phyloP scores from a whole-genome alignment of 2,797 vertebrate genomes.

The Falco naumanni region DNA sequence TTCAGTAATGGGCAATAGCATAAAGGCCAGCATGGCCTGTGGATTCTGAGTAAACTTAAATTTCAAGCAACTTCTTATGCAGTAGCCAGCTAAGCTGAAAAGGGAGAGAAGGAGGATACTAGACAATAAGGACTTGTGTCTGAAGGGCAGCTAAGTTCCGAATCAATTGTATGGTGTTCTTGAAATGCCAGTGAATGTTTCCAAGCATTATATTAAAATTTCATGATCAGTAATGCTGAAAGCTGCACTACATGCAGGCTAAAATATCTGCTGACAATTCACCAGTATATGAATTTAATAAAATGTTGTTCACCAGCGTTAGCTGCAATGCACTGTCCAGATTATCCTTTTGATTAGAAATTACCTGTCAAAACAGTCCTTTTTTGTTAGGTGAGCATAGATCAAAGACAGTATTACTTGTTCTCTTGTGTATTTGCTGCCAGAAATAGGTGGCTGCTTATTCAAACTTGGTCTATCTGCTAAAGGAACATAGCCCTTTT shows the following conservation, averaged over 20 bases:
- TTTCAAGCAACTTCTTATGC: constrained; percentile 7
- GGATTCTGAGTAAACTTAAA: neutral
- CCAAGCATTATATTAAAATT: constrained; percentile 81
- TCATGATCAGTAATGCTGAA: constrained; percentile 78
- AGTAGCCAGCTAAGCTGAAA: neutral
- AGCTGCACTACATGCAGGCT: constrained; percentile 52
- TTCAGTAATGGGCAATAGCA: neutral
- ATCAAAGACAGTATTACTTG: constrained; percentile 3
- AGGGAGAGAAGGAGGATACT: neutral
- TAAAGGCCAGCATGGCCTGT: neutral
- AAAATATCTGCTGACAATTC: constrained; percentile 76
- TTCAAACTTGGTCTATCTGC: constrained; percentile 12
- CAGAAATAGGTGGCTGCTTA: constrained; percentile 37
- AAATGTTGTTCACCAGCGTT: constrained; percentile 57
- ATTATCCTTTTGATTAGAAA: constrained; percentile 64
- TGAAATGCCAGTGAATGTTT: constrained; percentile 73
- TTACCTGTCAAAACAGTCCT: constrained; percentile 59
- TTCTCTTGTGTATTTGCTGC: constrained; percentile 38
- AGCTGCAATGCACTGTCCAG: constrained; percentile 32
- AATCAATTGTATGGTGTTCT: constrained; percentile 68
- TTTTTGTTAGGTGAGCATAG: constrained; percentile 46
- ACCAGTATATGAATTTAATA: constrained; percentile 71
- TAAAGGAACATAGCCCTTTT: neutral
- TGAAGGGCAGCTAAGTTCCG: constrained; percentile 17
- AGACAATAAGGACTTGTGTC: constrained; percentile 25